Evolutionary conservation across 2,797 vertebrate genomes (phyloP).

Genomic region (Periophthalmus magnuspinnatus): DNA sequence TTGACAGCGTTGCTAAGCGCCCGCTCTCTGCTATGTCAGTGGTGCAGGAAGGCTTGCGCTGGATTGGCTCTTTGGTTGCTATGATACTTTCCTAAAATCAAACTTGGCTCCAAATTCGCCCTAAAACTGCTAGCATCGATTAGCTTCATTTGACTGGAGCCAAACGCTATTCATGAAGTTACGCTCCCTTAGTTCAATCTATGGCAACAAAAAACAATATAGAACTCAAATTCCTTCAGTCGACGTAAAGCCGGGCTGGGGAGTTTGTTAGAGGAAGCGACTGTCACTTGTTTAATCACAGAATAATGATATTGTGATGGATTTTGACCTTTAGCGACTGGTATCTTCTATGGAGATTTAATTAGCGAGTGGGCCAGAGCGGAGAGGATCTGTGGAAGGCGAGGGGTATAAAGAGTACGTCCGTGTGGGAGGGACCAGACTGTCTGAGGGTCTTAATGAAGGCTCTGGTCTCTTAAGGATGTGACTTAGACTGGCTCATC

Average conservation of each 20-base stretch:
- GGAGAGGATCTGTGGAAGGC: conserved; percentile 57
- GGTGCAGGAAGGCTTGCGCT: too few relatives aligned
- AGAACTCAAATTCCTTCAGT: not conserved
- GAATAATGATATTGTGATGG: conserved; percentile 78
- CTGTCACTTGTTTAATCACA: conserved; percentile 75
- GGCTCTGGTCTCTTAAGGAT: conserved; percentile 67
- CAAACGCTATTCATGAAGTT: too few relatives aligned
- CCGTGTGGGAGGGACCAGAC: not conserved
- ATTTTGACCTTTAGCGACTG: conserved; percentile 79
- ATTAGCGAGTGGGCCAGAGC: conserved; percentile 70
- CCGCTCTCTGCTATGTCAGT: too few relatives aligned
- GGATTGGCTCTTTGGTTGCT: too few relatives aligned
- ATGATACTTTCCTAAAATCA: too few relatives aligned
- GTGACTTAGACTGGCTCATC: conserved; percentile 69
- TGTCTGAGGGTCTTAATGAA: conserved; percentile 71
- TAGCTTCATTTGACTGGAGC: too few relatives aligned
- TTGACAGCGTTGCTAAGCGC: too few relatives aligned
- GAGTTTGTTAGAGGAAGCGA: conserved; percentile 35
- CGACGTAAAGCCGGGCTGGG: conserved; percentile 14
- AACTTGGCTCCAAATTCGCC: too few relatives aligned
- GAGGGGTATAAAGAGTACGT: conserved; percentile 50
- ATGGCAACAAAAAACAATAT: too few relatives aligned
- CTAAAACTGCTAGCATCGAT: too few relatives aligned
- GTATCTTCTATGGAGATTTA: conserved; percentile 79
- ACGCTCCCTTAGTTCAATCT: too few relatives aligned